A percentile compares a stretch with the other conserved stretches of the same genome.
These are phyloP conservation scores for Sebastes wilsoni DNA, from an alignment of 2,797 vertebrate species.

Conservation along the genomic window DNA sequence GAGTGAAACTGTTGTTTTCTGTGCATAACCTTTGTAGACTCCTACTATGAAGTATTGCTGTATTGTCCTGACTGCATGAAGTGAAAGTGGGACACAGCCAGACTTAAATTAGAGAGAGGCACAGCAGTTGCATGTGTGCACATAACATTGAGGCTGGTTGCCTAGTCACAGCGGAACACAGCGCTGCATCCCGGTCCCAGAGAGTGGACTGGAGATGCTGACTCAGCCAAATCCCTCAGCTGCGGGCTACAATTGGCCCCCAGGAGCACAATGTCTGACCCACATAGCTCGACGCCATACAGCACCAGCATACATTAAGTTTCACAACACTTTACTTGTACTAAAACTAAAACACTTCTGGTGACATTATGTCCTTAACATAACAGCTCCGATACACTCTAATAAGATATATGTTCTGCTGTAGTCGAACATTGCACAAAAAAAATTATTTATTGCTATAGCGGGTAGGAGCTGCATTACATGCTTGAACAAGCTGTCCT, in stretches of 20 bases:
- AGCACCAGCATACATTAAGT: slow-evolving; percentile 52
- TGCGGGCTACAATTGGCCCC: slow-evolving; percentile 77
- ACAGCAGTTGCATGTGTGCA: slow-evolving; percentile 70
- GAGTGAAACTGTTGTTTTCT: slow-evolving; percentile 45
- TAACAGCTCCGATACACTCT: not conserved
- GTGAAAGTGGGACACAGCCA: slow-evolving; percentile 76
- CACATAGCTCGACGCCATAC: slow-evolving; percentile 69
- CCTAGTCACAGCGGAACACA: slow-evolving; percentile 80
- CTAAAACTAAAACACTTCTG: slow-evolving; percentile 38
- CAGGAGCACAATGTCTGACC: slow-evolving; percentile 78
- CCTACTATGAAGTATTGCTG: slow-evolving; percentile 46
- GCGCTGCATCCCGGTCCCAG: slow-evolving; percentile 74
- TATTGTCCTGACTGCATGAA: slow-evolving; percentile 61
- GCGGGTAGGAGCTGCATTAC: not conserved
- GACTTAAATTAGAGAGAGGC: slow-evolving; percentile 75
- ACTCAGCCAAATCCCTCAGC: slow-evolving; percentile 79
- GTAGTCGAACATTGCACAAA: not conserved
- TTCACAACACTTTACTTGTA: slow-evolving; percentile 58
- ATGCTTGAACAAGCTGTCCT: slow-evolving; percentile 37
- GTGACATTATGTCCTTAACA: slow-evolving; percentile 12
- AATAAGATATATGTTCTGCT: not conserved
- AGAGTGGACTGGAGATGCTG: slow-evolving; percentile 74
- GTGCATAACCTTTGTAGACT: slow-evolving; percentile 32
- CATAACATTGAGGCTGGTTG: slow-evolving; percentile 76
- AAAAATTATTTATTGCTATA: not conserved